Base-by-base conservation (phyloP, 2,888 invertebrate species). In the Ochlodes sylvanus region DNA sequence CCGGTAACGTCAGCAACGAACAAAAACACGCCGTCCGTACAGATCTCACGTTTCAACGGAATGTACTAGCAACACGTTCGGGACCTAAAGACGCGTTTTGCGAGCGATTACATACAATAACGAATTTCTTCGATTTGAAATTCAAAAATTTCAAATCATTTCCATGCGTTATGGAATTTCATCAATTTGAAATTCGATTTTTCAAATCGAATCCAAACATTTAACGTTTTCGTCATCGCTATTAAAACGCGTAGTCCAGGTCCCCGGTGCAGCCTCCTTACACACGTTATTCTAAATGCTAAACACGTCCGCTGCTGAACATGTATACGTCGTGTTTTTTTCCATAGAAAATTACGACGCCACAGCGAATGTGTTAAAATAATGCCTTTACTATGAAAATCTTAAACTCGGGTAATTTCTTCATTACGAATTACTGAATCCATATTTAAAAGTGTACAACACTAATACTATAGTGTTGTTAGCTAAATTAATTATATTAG, bases 11-110 rank as follows among this genome's bases (percentile, higher is more conserved):
- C 75, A 76, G 70, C 74, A 70, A 70, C 69, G 65, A 77, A 76
- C 73, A n/a, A 78, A 79, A 80, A 76, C 79, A 82, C 87, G 88
- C 89, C 89, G 89, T 89, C 89, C 89, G 88, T 83, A 78, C 80
- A 77, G 73, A 79, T 79, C 75, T 79, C 76, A 71, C 64, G 67
- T 56, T 50, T 72, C 72, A 73, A 71, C 69, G 72, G 72, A 72
- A 71, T 71, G 70, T 71, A 52, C 21, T 21, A 12, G 32, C 34
- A 60, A 52, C 47, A 14, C 47, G 34, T 38, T 32, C 52, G 44
- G 44, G 15, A 5, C 5, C 9, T 7, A 2, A 6, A 47, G 44
- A 17, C 44, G 15, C 44, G 44, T 15, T 47, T 47, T 47, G 44
- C 17, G 2, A 47, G 44, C 38, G 9, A 38, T 38, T 9, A 38